These are phyloP conservation scores for Boloria euphrosyne DNA, from an alignment of 2,888 invertebrate genomes.

Conservation along the genomic window DNA sequence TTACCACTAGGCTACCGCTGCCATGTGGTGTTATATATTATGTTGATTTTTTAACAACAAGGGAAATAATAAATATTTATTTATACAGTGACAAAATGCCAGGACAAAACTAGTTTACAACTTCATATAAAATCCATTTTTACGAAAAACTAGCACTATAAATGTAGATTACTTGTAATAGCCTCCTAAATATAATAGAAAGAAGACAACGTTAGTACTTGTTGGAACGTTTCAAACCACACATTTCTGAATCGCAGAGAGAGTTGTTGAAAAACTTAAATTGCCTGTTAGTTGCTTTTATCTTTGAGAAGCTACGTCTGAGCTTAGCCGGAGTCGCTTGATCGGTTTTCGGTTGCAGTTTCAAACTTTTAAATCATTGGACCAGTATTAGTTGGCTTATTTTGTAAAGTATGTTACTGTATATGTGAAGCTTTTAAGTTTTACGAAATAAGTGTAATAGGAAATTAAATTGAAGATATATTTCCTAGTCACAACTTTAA, in stretches of 20 bases:
- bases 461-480: too few relatives aligned
- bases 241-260: constrained; percentile 40
- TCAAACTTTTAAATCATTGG: constrained; percentile 44
- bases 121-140: constrained; percentile 1
- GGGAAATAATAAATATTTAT: too few relatives aligned
- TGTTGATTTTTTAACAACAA: too few relatives aligned
- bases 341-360: constrained; percentile 52
- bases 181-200: constrained; percentile 27
- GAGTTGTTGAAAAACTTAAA: constrained; percentile 64
- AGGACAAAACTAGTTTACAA: constrained; percentile 1
- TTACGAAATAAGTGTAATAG: too few relatives aligned
- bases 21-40: too few relatives aligned
- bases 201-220: constrained; percentile 14
- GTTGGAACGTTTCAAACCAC: constrained; percentile 36
- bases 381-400: constrained; percentile 16
- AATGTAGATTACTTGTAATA: constrained; percentile 25
- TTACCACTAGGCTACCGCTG: too few relatives aligned
- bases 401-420: neutral
- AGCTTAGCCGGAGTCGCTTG: constrained; percentile 44
- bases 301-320: constrained; percentile 53
- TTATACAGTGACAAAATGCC: neutral
- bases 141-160: constrained; percentile 18
- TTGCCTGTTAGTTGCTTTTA: constrained; percentile 69
- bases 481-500: too few relatives aligned
- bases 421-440: too few relatives aligned